These are phyloP conservation scores for Martes martes DNA, from an alignment of 2,113 vertebrate genomes.

Conservation along the genomic window DNA sequence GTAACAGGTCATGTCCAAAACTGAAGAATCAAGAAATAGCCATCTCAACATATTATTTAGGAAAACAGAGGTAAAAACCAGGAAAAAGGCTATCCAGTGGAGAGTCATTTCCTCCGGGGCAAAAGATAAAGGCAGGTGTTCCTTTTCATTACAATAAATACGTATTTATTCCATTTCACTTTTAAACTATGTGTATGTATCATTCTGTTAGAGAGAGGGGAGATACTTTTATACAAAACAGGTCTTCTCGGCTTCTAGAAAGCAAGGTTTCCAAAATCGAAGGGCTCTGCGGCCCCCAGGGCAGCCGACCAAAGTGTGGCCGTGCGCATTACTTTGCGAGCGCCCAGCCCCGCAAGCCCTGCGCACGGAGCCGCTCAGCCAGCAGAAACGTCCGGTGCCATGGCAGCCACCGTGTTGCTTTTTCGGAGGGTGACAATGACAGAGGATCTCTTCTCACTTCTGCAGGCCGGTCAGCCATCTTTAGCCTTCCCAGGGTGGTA, in stretches of 20 bases:
- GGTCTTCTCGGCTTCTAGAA: not conserved
- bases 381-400: not conserved
- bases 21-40: not conserved
- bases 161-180: not conserved
- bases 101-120: not conserved
- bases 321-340: accelerated
- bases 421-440: not conserved
- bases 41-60: not conserved
- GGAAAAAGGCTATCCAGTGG: not conserved
- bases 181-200: not conserved
- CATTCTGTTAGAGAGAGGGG: not conserved
- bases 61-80: not conserved
- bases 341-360: accelerated
- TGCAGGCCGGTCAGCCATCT: not conserved
- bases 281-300: not conserved
- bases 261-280: not conserved
- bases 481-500: too few relatives aligned
- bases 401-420: too few relatives aligned
- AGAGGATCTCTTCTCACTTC: not conserved
- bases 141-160: not conserved
- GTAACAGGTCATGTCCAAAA: not conserved
- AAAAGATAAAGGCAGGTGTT: not conserved
- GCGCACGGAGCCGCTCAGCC: not conserved
- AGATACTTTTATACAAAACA: not conserved
- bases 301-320: too few relatives aligned